Evolutionary conservation across 2,113 vertebrate genomes (phyloP), one percentile per base, ranked within the genome.

Genomic region (Trogon surrucura): DNA sequence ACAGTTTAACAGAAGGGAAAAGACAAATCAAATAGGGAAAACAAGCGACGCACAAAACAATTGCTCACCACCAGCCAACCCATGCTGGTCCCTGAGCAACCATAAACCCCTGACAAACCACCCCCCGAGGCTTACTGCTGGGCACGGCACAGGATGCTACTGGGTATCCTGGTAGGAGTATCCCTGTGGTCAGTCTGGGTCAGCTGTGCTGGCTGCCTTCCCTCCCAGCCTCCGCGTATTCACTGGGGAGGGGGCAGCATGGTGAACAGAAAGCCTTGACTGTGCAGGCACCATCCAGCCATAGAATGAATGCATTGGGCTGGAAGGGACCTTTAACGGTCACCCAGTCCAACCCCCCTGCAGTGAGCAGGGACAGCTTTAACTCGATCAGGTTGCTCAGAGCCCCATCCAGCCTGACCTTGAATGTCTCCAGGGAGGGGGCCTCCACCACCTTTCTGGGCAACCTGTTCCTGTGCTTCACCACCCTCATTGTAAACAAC

Each of bases 91-190:
- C 29, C 38, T 7, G 3, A 5, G 10, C 32, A 13, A 60, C 26
- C 5, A 5, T 36, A 22, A 6, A 7, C 14, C 41, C 30, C 51
- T 6, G 20, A 44, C 18, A 47, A 61, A 19, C 22, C 11, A 11
- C 8, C 8, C 8, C 20, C 19, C 2, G 41, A 2, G 32, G 38
- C 6, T 53, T 9, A 16, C 4, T 7, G 45, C 29, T 10, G 27
- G 38, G 74, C 21, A 27, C 2, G 5, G 51, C 2, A 0, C 5
- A 13, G 30, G 2, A 5, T 0, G 13, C 44, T 6, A 7, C 4
- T 4, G 45, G 36, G 3, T 9, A n/a, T 4, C 10, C 41, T 41
- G 41, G 41, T 41, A 41, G 41, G 41, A 41, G 41, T 41, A 41
- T 41, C 22, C 65, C 32, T 10, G 6, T 1, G 13, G 25, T 8